Base-by-base conservation (phyloP, 2,113 vertebrate genomes). In the Brachyhypopomus gauderio region DNA sequence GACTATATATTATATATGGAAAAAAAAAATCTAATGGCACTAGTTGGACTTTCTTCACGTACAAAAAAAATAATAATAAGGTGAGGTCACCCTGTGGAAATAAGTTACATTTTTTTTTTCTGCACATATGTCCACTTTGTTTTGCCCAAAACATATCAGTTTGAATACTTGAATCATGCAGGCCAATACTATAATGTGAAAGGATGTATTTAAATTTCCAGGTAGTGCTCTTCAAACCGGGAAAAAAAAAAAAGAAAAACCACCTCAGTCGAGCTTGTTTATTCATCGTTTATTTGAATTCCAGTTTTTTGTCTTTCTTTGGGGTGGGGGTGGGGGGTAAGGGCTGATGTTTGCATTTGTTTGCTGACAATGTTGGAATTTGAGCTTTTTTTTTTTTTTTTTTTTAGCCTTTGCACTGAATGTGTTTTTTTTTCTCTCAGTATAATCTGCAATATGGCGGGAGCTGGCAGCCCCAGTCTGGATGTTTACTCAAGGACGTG, bases 101-200 rank as follows among this genome's bases (percentile, higher is more conserved):
- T 93, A 94, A 96, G 96, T 95, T 93, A 92, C 97, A 58, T 23
- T 69, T 58, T 60, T 55, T 72, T 94, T 75, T 94, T 97, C 96
- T 97, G 96, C 97, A 97, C 96, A 96, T 95, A 96, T 96, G 94
- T 96, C 96, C 96, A 96, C 95, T 97, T 97, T 97, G 93, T 96
- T 97, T 98, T 96, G 95, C 97, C 97, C 96, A 96, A 96, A 97
- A 99, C 97, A 98, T 99, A 97, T 99, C 98, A 98, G 97, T 98
- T 96, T 94, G 94, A 98, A 99, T 99, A 99, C 98, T 99, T 99
- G 98, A 99, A 99, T 99, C 96, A 97, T 96, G 96, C 97, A 98
- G 96, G 98, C 97, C 97, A 98, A 98, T 96, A 95, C 93, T 96
- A 98, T 96, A 99, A 98, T 98, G 97, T 98, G 97, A 99, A 99